phyloP scores from a whole-genome alignment of 1,140 invertebrate species.

The Brachionus rubens region DNA sequence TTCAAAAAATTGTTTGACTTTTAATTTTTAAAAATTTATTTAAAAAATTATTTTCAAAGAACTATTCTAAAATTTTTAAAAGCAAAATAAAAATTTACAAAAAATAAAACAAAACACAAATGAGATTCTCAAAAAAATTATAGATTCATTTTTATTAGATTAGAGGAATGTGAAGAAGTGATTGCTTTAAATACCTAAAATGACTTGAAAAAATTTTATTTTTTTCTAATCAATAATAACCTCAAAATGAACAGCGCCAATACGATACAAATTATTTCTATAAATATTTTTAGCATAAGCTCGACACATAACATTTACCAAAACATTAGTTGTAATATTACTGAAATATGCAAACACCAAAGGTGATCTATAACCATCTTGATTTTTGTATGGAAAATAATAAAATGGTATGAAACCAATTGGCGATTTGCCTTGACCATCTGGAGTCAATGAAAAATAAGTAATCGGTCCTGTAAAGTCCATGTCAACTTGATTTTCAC shows the following conservation, averaged over 20 bases:
- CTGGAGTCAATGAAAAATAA: slow-evolving; percentile 47
- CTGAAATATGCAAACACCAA: slow-evolving; percentile 49
- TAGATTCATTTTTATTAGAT: no score
- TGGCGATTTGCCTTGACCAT: slow-evolving; percentile 23
- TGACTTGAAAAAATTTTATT: not conserved
- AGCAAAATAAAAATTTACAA: no score
- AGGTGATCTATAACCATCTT: slow-evolving; percentile 49
- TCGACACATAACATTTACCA: slow-evolving; percentile 41
- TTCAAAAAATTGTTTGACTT: no score
- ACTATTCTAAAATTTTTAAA: no score
- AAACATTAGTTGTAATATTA: slow-evolving; percentile 44
- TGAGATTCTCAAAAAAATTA: no score
- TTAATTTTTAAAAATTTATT: no score
- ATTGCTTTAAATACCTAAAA: no score
- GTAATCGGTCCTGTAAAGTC: slow-evolving; percentile 47
- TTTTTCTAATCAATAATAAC: slow-evolving; percentile 32
- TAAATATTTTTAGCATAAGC: slow-evolving; percentile 43
- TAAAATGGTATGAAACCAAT: slow-evolving; percentile 48
- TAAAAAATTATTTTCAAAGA: no score
- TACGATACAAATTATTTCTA: slow-evolving; percentile 36
- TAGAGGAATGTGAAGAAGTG: not conserved
- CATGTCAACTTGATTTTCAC: slow-evolving; percentile 48
- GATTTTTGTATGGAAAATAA: slow-evolving; percentile 49
- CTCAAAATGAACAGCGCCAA: slow-evolving; percentile 43
- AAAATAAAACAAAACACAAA: no score